These are phyloP conservation scores for Diarsia rubi DNA, from an alignment of 2,888 invertebrate genomes.

Conservation along the genomic window DNA sequence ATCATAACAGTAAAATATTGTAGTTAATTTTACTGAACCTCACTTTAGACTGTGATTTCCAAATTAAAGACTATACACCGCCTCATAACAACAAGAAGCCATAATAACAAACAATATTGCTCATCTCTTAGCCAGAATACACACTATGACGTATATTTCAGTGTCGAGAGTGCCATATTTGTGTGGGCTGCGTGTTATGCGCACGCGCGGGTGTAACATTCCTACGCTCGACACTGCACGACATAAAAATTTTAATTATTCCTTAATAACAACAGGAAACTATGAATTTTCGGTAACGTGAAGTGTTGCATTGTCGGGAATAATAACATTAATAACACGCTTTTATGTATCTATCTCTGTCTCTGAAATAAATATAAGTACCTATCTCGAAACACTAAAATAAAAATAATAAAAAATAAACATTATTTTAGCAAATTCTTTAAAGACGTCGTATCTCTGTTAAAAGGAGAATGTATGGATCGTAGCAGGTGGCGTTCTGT, in stretches of 20 bases:
- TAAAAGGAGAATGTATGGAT: too few species aligned
- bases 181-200: constrained; percentile 46
- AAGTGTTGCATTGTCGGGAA: not conserved
- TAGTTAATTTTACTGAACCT: not conserved
- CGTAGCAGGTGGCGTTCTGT: too few species aligned
- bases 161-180: constrained; percentile 29
- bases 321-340: not conserved
- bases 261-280: constrained; percentile 46
- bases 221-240: constrained; percentile 9
- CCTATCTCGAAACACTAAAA: too few species aligned
- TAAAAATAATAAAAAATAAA: too few species aligned
- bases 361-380: too few species aligned
- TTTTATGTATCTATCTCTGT: not conserved
- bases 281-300: not conserved
- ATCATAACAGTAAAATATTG: not conserved
- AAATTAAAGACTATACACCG: not conserved
- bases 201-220: constrained; percentile 48
- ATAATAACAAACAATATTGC: constrained; percentile 25
- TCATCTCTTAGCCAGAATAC: constrained; percentile 33
- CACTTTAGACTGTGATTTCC: not conserved
- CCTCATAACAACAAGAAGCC: not conserved
- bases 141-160: constrained; percentile 38
- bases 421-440: too few species aligned
- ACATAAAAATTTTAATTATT: constrained; percentile 57
- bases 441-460: too few species aligned